Evolutionary conservation across 92 coral and sea anemone species (phyloP).

Genomic region (Diadumene lineata): DNA sequence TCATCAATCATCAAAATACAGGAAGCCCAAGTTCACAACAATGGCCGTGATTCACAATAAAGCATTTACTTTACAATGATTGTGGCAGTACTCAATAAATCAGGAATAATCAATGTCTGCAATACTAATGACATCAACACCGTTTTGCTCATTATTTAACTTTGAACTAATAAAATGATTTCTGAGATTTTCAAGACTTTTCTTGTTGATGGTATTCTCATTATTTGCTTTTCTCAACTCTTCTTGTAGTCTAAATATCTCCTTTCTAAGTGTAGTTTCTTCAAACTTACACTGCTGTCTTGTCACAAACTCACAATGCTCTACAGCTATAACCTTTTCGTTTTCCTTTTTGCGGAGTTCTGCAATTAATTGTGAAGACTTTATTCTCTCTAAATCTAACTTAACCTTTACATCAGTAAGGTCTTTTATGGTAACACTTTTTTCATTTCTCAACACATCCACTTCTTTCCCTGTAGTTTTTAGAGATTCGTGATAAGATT

Average conservation of each 20-base stretch:
- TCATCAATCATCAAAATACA: no score
- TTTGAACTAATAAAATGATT: conserved; percentile 73
- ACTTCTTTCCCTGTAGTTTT: conserved; percentile 51
- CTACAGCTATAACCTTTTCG: conserved; percentile 40
- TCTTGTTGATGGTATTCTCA: conserved; percentile 72
- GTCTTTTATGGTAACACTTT: conserved; percentile 32
- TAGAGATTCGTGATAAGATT: conserved; percentile 52
- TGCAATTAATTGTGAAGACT: conserved; percentile 48
- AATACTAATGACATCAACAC: conserved; percentile 48
- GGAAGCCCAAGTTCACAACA: no score
- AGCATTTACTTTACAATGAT: no score
- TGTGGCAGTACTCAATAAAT: background rate
- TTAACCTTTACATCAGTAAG: conserved; percentile 43
- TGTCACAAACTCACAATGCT: conserved; percentile 43
- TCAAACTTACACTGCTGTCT: conserved; percentile 66
- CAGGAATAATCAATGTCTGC: conserved; percentile 65
- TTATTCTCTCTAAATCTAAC: conserved; percentile 51
- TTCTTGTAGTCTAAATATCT: conserved; percentile 40
- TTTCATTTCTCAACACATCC: conserved; percentile 48
- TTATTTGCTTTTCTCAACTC: conserved; percentile 60
- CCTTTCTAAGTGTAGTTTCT: conserved; percentile 40
- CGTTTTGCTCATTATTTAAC: conserved; percentile 17
- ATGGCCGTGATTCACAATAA: no score
- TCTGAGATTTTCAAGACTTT: conserved; percentile 84
- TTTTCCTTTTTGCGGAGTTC: conserved; percentile 44